These are phyloP conservation scores for Perognathus longimembris DNA, from an alignment of 2,113 vertebrate species.

Conservation along the genomic window DNA sequence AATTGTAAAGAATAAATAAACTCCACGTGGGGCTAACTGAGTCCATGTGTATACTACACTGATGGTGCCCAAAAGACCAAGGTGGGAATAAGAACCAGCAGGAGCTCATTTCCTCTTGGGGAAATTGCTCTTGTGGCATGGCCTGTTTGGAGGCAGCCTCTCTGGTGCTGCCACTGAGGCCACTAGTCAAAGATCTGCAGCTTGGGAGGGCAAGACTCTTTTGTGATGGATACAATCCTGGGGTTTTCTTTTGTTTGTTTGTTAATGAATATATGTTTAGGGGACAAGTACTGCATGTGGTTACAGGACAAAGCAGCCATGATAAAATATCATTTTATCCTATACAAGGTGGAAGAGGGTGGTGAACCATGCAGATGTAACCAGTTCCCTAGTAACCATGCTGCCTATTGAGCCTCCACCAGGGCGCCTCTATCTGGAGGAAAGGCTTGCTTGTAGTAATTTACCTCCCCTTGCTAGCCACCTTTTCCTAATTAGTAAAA, in stretches of 20 bases:
- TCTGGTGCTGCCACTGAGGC: not conserved
- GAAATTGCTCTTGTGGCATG: fast-evolving
- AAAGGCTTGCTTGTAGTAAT: not conserved
- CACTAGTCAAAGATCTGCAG: not conserved
- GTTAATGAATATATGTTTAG: not conserved
- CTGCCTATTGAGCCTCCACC: fast-evolving
- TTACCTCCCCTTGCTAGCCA: not conserved
- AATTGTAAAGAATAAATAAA: not conserved
- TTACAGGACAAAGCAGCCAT: not conserved
- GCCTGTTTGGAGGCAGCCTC: not conserved
- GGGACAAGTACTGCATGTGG: not conserved
- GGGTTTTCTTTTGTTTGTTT: not conserved
- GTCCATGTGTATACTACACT: fast-evolving
- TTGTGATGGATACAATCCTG: not conserved
- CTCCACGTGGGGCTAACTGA: not conserved
- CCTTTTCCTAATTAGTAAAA: not conserved
- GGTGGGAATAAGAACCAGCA: not conserved
- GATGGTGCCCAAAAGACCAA: not conserved
- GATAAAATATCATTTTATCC: not conserved
- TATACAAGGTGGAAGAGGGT: not conserved
- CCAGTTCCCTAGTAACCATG: not conserved
- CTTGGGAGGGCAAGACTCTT: not conserved
- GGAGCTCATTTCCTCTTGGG: not conserved
- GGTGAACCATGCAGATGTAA: not conserved
- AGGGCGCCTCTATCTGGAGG: not conserved